A percentile compares a stretch with the other conserved stretches of the same genome.
These are phyloP conservation scores for Prunella strophiata DNA, from an alignment of 2,797 vertebrate species.

Conservation along the genomic window DNA sequence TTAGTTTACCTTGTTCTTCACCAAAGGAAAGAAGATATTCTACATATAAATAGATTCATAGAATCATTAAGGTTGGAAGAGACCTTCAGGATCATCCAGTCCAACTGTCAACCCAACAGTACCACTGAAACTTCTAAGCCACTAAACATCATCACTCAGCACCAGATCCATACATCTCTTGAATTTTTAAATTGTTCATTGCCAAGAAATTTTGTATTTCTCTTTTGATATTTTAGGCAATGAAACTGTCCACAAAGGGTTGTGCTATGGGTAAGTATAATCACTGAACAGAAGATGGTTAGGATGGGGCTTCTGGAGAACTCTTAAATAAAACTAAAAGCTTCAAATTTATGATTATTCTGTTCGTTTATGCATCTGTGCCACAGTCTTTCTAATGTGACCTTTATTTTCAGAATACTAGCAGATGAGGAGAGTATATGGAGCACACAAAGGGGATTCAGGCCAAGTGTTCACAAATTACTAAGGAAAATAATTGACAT, in stretches of 20 bases:
- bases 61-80: not conserved
- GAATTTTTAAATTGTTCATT: not conserved
- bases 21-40: not conserved
- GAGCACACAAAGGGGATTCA: not conserved
- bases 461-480: not conserved
- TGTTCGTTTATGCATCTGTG: not conserved
- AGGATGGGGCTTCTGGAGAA: not conserved
- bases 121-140: not conserved
- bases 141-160: not conserved
- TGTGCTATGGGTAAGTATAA: not conserved
- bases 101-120: not conserved
- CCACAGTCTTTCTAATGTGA: not conserved
- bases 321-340: not conserved
- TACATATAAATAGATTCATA: not conserved
- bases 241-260: not conserved
- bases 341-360: not conserved
- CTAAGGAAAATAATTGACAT: not conserved
- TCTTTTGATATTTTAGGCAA: not conserved
- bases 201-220: not conserved
- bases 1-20: not conserved
- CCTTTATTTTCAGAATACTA: not conserved
- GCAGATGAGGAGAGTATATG: not conserved
- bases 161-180: not conserved
- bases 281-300: not conserved
- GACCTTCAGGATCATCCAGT: not conserved